Conservation (phyloP, 2,797 vertebrate genomes). For the Lemur catta region DNA sequence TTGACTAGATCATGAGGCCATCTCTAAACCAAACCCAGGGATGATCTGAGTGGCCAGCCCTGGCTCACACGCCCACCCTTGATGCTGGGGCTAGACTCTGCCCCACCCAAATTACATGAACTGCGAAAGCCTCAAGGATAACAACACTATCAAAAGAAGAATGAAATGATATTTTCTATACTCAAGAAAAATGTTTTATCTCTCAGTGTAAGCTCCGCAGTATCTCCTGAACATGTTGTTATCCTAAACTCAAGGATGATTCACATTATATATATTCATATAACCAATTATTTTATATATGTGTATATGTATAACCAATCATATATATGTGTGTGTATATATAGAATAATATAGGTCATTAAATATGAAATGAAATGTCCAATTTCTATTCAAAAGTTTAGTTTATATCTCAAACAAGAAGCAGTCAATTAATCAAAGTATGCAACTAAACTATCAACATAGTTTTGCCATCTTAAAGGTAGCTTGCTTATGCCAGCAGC, state of each 20-base stretch:
- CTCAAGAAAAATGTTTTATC: neutral
- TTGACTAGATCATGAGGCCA: neutral
- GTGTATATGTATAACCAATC: neutral
- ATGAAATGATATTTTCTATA: neutral
- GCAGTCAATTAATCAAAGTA: too few relatives aligned
- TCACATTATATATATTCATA: neutral
- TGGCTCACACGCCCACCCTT: neutral
- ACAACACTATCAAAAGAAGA: neutral
- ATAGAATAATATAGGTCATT: too few relatives aligned
- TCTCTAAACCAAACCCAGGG: neutral
- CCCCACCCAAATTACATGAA: neutral
- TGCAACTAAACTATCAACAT: too few relatives aligned
- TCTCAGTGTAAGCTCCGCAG: neutral
- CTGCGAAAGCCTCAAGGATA: neutral
- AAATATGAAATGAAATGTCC: too few relatives aligned
- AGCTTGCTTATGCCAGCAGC: too few relatives aligned
- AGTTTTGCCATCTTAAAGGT: too few relatives aligned
- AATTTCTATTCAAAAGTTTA: too few relatives aligned
- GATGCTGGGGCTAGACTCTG: neutral
- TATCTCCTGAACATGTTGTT: neutral
- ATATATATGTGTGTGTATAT: neutral
- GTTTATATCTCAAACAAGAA: too few relatives aligned
- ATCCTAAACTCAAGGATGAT: slow-evolving; percentile 3
- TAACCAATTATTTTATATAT: neutral
- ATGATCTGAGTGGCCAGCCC: neutral